These are phyloP conservation scores for Syngnathus floridae DNA, from an alignment of 2,113 vertebrate genomes.

Conservation along the genomic window DNA sequence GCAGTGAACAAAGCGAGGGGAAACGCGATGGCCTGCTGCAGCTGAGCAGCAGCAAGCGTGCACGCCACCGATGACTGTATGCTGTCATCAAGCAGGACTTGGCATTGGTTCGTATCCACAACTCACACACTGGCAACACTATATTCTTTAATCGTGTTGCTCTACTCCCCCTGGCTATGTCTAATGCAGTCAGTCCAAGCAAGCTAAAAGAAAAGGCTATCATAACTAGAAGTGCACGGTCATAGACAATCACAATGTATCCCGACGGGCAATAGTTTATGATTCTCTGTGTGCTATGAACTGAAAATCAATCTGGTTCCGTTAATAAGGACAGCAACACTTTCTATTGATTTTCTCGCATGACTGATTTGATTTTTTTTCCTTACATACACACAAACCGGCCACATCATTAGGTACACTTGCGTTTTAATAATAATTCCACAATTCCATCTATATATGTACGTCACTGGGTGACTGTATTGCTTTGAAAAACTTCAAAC, in stretches of 20 bases:
- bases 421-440: too few relatives aligned
- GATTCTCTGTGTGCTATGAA: not conserved
- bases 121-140: constrained; percentile 23
- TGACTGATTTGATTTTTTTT: not conserved
- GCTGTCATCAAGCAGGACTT: constrained; percentile 17
- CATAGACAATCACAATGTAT: not conserved
- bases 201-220: not conserved
- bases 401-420: not conserved
- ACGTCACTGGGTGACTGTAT: too few relatives aligned
- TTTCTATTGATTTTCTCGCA: not conserved
- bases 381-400: not conserved
- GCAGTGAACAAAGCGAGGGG: constrained; percentile 58
- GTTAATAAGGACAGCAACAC: constrained; percentile 18
- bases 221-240: not conserved
- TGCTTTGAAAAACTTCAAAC: too few relatives aligned
- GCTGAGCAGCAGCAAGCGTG: constrained; percentile 29
- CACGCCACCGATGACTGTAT: constrained; percentile 9
- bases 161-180: not conserved
- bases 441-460: too few relatives aligned
- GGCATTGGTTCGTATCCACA: constrained; percentile 24
- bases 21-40: constrained; percentile 48
- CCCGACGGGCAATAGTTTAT: not conserved
- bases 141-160: constrained; percentile 26
- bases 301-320: not conserved
- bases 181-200: not conserved